Evolutionary conservation across 2,113 vertebrate genomes (phyloP).

Genomic region (Orientallactaga bullata): DNA sequence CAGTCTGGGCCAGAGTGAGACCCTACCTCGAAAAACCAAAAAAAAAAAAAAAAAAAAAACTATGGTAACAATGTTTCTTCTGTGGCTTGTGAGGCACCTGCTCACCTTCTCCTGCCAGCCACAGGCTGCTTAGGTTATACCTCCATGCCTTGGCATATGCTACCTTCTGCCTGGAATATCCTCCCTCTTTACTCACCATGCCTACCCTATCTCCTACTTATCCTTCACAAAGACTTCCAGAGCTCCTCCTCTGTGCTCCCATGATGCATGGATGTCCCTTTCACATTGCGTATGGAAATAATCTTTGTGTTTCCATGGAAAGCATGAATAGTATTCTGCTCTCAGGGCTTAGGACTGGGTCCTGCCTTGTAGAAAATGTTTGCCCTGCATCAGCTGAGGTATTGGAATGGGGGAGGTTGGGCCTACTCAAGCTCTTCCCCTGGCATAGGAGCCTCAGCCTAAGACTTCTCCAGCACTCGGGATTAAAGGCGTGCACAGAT

Average conservation of each 20-base stretch:
- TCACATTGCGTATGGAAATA: not conserved
- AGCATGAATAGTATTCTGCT: not conserved
- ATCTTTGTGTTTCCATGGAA: not conserved
- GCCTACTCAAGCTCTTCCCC: not conserved
- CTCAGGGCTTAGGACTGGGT: not conserved
- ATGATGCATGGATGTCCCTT: fast-evolving
- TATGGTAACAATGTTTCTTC: not conserved
- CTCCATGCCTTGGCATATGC: not conserved
- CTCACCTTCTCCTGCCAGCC: not conserved
- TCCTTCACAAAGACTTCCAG: not conserved
- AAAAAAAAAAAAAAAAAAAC: too few species aligned
- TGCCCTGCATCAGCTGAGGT: too few species aligned
- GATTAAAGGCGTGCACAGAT: too few species aligned
- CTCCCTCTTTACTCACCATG: not conserved
- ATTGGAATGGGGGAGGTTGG: too few species aligned
- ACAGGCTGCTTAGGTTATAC: not conserved
- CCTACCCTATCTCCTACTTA: not conserved
- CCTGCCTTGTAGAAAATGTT: not conserved
- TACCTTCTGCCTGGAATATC: not conserved
- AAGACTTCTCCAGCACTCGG: not conserved
- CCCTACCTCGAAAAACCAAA: too few species aligned
- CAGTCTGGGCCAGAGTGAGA: too few species aligned
- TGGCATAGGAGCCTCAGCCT: not conserved
- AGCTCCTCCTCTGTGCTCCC: not conserved
- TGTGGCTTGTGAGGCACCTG: not conserved